phyloP scores from a whole-genome alignment of 2,888 invertebrate species.

The Amaurobius ferox region DNA sequence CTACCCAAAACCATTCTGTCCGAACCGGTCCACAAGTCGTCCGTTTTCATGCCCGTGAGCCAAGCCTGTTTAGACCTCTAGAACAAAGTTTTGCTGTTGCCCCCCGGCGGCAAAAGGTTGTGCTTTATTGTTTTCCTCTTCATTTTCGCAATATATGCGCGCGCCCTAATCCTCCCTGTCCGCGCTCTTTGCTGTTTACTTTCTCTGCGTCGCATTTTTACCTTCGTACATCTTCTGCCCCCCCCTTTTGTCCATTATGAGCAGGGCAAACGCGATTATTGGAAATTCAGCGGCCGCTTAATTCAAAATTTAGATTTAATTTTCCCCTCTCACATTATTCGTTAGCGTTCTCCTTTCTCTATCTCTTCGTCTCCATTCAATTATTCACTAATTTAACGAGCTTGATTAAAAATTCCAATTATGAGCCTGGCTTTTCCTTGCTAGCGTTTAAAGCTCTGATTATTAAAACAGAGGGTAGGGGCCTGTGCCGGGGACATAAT shows the following conservation, averaged over 20 bases:
- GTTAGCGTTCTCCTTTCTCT: conserved; percentile 67
- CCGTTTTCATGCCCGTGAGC: too few relatives aligned
- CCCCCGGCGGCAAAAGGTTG: too few relatives aligned
- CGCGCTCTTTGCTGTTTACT: conserved; percentile 66
- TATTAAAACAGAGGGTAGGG: conserved; percentile 70
- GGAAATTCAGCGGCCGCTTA: conserved; percentile 72
- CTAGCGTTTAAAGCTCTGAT: conserved; percentile 72
- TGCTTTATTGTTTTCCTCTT: too few relatives aligned
- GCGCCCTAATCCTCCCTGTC: neutral
- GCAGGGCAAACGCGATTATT: conserved; percentile 71
- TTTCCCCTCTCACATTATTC: conserved; percentile 72
- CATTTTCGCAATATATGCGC: neutral
- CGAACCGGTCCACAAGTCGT: too few relatives aligned
- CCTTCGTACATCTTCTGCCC: conserved; percentile 34
- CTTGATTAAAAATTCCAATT: conserved; percentile 73
- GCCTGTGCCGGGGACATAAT: conserved; percentile 64
- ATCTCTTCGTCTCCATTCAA: conserved; percentile 68
- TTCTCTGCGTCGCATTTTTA: conserved; percentile 42
- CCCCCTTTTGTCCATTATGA: conserved; percentile 69
- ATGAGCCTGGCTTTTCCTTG: conserved; percentile 66
- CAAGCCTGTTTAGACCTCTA: too few relatives aligned
- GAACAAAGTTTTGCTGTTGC: too few relatives aligned
- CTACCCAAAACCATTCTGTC: too few relatives aligned
- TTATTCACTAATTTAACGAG: conserved; percentile 73
- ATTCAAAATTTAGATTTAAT: conserved; percentile 73